Base-by-base conservation (phyloP, 2,888 invertebrate genomes). In the Ophion ventricosus region DNA sequence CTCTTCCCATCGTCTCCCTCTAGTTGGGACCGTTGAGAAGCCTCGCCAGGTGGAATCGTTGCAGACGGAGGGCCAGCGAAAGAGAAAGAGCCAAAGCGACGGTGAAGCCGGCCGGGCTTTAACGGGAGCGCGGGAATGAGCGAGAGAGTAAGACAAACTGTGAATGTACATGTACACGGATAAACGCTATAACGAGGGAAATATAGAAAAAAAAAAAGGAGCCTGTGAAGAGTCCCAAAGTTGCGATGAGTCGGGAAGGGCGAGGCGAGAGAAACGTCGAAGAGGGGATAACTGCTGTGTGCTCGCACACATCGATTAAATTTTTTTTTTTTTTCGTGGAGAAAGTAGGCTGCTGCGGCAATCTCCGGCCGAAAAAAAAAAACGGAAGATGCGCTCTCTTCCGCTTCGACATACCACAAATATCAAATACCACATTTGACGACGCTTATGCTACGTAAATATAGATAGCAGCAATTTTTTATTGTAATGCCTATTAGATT, bases 311-410 rank as follows among this genome's bases (percentile, higher is more conserved):
- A 80, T 87, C 88, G 89, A 79, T 89, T 89, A 90, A 92, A 91
- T 91, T 92, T 92, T 91, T 91, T 92, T 92, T 91, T 91, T 91
- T 91, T 91, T 90, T 89, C 88, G 14, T 88, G 89, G 93, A 92
- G 93, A 93, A 93, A 93, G 93, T 93, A 93, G 93, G 93, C 91
- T 92, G 81, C 82, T 78, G 72, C 64, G 56, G 49, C 54, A 23
- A 72, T 82, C 64, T 56, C 56, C 70, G 64, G 35, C 72, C 66
- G 92, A 92, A 92, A 92, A 92, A 91, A 92, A 91, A 91, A 90
- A 91, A 74, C 74, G 82, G 84, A 83, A 80, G 82, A 86, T 84
- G 67, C 72, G 35, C 82, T 78, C 84, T 78, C 83, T 76, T 80
- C 74, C 56, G 61, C 23, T 43, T 29, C 75, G 26, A 25, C 73